Evolutionary conservation across 2,113 vertebrate genomes (phyloP).

Genomic region (Rattus rattus): DNA sequence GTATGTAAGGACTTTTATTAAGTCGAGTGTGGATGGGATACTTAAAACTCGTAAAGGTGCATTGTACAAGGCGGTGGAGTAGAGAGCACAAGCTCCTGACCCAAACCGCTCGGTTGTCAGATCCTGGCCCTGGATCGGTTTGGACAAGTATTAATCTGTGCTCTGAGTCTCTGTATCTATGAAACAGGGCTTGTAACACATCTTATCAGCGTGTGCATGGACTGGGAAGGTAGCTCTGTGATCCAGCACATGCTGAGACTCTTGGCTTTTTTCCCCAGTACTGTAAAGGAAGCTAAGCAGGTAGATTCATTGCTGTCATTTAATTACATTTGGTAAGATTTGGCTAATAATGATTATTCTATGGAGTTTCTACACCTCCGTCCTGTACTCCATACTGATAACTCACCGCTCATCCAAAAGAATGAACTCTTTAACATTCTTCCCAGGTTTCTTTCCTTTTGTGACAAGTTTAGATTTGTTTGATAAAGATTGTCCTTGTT

Average conservation of each 20-base stretch:
- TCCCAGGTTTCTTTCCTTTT: constrained; percentile 5
- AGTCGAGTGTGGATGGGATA: not conserved
- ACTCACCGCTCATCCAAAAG: not conserved
- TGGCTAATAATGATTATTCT: not conserved
- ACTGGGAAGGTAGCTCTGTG: not conserved
- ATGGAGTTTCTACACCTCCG: not conserved
- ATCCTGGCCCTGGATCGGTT: not conserved
- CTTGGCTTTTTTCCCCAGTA: not conserved
- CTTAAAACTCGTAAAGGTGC: not conserved
- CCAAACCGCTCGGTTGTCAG: not conserved
- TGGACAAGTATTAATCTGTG: not conserved
- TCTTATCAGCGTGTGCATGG: not conserved
- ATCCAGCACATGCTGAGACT: not conserved
- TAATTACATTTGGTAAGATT: constrained; percentile 25
- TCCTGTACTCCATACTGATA: not conserved
- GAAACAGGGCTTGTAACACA: not conserved
- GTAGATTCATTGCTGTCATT: not conserved
- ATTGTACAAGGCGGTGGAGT: not conserved
- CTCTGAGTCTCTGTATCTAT: constrained; percentile 19
- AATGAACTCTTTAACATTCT: not conserved
- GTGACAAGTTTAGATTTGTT: constrained; percentile 34
- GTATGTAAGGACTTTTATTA: not conserved
- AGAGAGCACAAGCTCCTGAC: not conserved
- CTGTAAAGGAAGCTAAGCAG: not conserved
- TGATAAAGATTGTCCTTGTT: constrained; percentile 10